Base-by-base conservation (phyloP, 2,888 invertebrate species). In the Spialia ferax region DNA sequence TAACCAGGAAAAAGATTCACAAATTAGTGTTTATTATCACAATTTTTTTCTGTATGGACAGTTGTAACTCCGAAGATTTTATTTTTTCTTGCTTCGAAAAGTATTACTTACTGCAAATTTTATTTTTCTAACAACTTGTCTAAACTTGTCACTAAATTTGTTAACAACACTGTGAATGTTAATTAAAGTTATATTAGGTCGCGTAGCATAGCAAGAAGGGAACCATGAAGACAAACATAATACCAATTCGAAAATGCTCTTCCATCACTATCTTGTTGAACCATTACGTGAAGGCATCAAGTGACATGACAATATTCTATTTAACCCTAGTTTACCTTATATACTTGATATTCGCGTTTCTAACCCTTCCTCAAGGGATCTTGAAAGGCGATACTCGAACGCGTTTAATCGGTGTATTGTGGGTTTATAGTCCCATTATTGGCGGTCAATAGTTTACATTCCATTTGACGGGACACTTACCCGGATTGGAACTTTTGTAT, bases 401-500 rank as follows among this genome's bases (percentile, higher is more conserved):
- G 35, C 64, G 42, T 35, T 62, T 52, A 59, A 65, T 50, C 50
- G 56, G n/a, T 7, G 56, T 45, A 22, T 38, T 57, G 22, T 38
- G 23, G 35, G 48, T 56, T 57, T 65, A 65, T 57, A 18, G 35
- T 38, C 13, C 48, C 18, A 50, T 65, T 57, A 59, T 35, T 13
- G 32, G 22, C 22, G 57, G 64, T 57, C 64, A 64, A 64, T 65
- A 23, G 57, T 64, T 65, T 65, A 38, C 64, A 50, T 65, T 15
- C 57, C 57, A 50, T 59, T 64, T 32, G 22, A 15, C 29, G 42
- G 56, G 35, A 63, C 63, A 63, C 63, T 63, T 63, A 63, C 45
- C 29, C 29, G 38, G 55, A 63, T 63, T 56, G 38, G 15, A 52
- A 13, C 18, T 38, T 35, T 52, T 52, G 23, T 20, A 52, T n/a